Evolutionary conservation across 2,888 invertebrate genomes (phyloP).

Genomic region (Drosophila diplacantha): DNA sequence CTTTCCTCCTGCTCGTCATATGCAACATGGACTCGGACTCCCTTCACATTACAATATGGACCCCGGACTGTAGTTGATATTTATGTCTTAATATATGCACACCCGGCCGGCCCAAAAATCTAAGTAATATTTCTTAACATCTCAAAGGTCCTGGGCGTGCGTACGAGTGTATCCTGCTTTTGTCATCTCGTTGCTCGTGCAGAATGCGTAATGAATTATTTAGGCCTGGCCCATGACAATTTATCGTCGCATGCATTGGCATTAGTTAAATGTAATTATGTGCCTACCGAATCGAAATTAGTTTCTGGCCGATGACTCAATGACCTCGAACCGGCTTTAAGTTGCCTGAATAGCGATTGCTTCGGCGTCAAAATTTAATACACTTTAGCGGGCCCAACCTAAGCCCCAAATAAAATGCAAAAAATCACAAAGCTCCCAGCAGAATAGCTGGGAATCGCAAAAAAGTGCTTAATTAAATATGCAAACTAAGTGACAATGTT

Average conservation of each 20-base stretch:
- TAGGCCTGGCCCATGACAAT: constrained; percentile 40
- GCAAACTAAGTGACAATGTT: constrained; percentile 44
- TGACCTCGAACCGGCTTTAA: constrained; percentile 22
- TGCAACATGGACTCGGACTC: constrained; percentile 6
- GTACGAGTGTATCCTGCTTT: constrained; percentile 22
- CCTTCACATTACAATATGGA: constrained; percentile 34
- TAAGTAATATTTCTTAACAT: constrained; percentile 50
- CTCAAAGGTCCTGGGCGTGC: constrained; percentile 25
- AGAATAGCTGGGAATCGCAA: background rate
- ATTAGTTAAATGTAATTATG: constrained; percentile 43
- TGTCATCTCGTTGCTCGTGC: constrained; percentile 35
- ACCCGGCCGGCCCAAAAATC: constrained; percentile 50
- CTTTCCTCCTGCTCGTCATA: constrained; percentile 11
- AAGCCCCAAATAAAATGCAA: constrained; percentile 4
- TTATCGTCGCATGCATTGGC: constrained; percentile 41
- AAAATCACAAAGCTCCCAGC: constrained; percentile 9
- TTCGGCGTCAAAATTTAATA: constrained; percentile 16
- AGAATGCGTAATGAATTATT: constrained; percentile 57
- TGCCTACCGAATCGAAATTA: constrained; percentile 17
- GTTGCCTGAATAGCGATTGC: background rate
- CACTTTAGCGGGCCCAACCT: background rate
- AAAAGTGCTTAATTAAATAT: constrained; percentile 38
- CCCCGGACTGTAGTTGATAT: constrained; percentile 48
- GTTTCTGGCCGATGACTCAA: constrained; percentile 20
- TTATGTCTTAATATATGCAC: constrained; percentile 63